These are phyloP conservation scores for Pseudomyrmex pallidus DNA, from an alignment of 1,140 invertebrate genomes.

Conservation along the genomic window DNA sequence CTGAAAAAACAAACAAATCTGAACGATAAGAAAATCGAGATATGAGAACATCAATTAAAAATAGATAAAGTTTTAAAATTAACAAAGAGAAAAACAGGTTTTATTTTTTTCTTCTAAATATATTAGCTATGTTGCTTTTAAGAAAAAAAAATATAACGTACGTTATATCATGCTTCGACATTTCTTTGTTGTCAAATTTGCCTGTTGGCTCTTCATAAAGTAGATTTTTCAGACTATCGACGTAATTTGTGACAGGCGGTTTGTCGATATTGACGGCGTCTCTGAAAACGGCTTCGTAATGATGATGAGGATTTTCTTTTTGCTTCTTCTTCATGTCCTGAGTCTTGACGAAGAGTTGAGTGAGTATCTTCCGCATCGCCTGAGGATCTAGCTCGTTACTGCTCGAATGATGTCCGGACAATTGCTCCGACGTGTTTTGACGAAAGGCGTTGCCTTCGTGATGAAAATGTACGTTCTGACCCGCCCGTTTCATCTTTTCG, in stretches of 20 bases:
- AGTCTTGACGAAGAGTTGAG: conserved; percentile 75
- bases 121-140: neutral
- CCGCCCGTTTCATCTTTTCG: conserved; percentile 83
- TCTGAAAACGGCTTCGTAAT: conserved; percentile 78
- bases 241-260: conserved; percentile 57
- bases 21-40: neutral
- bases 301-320: conserved; percentile 77
- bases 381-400: conserved; percentile 83
- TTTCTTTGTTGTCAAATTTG: conserved; percentile 4
- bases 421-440: conserved; percentile 45
- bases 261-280: conserved; percentile 78
- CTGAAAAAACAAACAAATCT: neutral
- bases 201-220: neutral
- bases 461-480: conserved; percentile 82
- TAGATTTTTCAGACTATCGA: neutral
- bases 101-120: too few relatives aligned
- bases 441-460: conserved; percentile 63
- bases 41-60: neutral
- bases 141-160: conserved; percentile 31
- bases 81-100: neutral
- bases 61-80: neutral
- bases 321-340: conserved; percentile 76
- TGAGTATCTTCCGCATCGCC: conserved; percentile 81
- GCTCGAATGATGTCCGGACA: conserved; percentile 67
- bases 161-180: conserved; percentile 5